Base-by-base conservation (phyloP, 2,113 vertebrate species). In the Anguilla rostrata region DNA sequence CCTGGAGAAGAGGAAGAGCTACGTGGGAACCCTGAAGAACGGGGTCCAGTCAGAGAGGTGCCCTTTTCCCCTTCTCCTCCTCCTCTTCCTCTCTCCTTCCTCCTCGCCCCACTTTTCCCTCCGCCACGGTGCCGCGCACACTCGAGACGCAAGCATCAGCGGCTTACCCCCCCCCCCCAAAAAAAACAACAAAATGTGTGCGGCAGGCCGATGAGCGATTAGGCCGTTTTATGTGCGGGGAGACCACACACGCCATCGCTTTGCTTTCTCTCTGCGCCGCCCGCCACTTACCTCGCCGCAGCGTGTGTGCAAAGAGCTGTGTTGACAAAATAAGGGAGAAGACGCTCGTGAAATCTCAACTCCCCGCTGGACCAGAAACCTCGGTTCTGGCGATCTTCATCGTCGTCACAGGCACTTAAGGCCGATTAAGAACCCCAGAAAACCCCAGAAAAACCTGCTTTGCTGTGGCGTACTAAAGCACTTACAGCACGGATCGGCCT, bases 31-130 rank as follows among this genome's bases (percentile, higher is more conserved):
- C 0, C 89, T 97, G 91, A 97, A 93, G 95, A 99, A 99, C 0
- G 98, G 97, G 0, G 94, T 99, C 83, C 96, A 97, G 89, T 99
- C 98, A 0, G 97, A 98, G 89, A 99, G 98, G 98, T 99, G 95
- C 63, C 90, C 0, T 0, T 71, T 46, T 18, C n/a, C 43, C 75
- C 82, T 86, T 22, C 5, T 26, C 46, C 56, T 80, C 40, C 43
- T 53, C 22, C 34, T 71, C 71, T 56, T 43, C 39, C 1, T 43
- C 78, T 84, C 90, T 88, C 89, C 56, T 87, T 87, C 87, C 43
- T 34, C 12, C 43, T 4, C 43, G 39, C 1, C 43, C 7, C 41
- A 20, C 53, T 20, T 60, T 63, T 82, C 49, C 90, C 85, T 88
- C 53, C 12, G 20, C 46, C 7, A 3, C n/a, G 46, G 34, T 29